Percentiles rank a stretch among this genome's conserved stretches.
phyloP scores from a whole-genome alignment of 1,140 invertebrate genomes.

The Zaprionus ghesquierei region DNA sequence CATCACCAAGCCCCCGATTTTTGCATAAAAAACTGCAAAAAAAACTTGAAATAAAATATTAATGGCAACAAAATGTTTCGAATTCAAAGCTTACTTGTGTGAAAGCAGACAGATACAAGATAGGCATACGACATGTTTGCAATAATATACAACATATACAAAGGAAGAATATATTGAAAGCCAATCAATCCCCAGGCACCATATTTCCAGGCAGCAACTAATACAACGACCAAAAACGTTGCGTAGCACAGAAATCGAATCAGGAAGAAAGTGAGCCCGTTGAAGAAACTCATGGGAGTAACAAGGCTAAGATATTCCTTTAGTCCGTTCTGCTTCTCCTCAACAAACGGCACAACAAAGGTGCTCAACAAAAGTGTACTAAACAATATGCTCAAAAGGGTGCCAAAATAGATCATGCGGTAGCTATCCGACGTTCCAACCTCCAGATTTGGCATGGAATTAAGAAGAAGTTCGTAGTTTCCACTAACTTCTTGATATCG shows the following conservation, averaged over 20 bases:
- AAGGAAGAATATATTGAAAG: conserved; percentile 44
- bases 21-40: conserved; percentile 77
- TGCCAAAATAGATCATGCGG: conserved; percentile 58
- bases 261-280: conserved; percentile 73
- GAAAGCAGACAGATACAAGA: conserved; percentile 76
- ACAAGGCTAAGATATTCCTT: conserved; percentile 76
- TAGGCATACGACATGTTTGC: conserved; percentile 74
- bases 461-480: conserved; percentile 54
- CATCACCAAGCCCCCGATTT: conserved; percentile 69
- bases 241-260: conserved; percentile 62
- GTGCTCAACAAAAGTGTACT: conserved; percentile 64
- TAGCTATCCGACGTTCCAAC: conserved; percentile 47
- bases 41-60: not conserved
- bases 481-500: conserved; percentile 27
- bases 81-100: conserved; percentile 60
- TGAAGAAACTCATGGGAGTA: conserved; percentile 75
- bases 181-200: conserved; percentile 35
- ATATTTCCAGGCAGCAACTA: conserved; percentile 48
- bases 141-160: conserved; percentile 68
- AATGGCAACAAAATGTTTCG: not conserved
- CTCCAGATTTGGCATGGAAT: conserved; percentile 63
- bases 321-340: conserved; percentile 80
- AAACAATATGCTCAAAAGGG: conserved; percentile 60
- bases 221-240: conserved; percentile 29
- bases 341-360: conserved; percentile 74